Base-by-base conservation (phyloP, 2,888 invertebrate genomes). In the Tinea pellionella region DNA sequence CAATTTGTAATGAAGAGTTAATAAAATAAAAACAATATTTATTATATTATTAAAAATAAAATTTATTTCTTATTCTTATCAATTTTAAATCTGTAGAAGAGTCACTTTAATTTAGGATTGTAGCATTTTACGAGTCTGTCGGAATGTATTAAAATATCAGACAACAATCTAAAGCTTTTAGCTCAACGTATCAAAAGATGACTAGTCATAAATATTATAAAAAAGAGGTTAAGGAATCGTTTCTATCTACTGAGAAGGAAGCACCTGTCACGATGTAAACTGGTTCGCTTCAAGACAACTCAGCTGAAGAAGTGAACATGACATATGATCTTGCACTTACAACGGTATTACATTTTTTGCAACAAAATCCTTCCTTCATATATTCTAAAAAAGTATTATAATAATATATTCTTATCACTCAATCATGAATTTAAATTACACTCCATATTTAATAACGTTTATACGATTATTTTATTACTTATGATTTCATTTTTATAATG, bases 261-360 rank as follows among this genome's bases (percentile, higher is more conserved):
- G 47, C 59, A 59, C 43, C 51, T 59, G 43, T 43, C 59, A 47
- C 9, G 43, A 59, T 9, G 47, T 15, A 43, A 42, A 47, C 59
- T 59, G 24, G 59, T 59, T 59, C 24, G 6, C 24, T n/a, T 24
- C 57, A 32, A 15, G 15, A 57, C 57, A 55, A 55, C 7, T 24
- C 57, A 24, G 24, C 32, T 15, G 32, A 57, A 57, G 57, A 57
- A 57, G 15, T 32, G 32, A 24, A 57, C 57, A 32, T 57, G 53
- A 24, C 47, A 47, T n/a, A 15, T 11, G 53, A 53, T 18, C 53
- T 53, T 53, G 53, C 53, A 16, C 16, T 53, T 24, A 24, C 53
- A 53, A 53, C 53, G 53, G 53, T 24, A 53, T 24, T 12, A 47
- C 2, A 53, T 16, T 8, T 53, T 53, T 53, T 24, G 53, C 53